Base-by-base conservation (phyloP, 2,797 vertebrate genomes). In the Gila robusta region DNA sequence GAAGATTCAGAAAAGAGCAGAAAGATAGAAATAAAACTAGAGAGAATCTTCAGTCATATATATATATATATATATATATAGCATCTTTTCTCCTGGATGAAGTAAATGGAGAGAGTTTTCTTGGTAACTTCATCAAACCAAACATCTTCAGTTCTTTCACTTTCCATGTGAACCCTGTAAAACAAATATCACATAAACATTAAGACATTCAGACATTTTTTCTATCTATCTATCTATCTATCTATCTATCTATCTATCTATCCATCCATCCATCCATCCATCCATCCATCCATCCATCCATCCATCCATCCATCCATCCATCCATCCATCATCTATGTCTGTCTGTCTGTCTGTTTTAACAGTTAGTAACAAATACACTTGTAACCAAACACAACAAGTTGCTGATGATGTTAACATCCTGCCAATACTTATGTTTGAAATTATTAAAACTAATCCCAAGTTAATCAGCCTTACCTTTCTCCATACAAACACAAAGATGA, bases 401-500 rank as follows among this genome's bases (percentile, higher is more conserved):
- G 12, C 28, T 76, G 23, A 35, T 35, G 49, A 35, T 32, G 9
- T 35, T 32, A 35, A 54, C 32, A 12, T n/a, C 19, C 26, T 56
- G 35, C 32, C 2, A 77, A 12, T 6, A 11, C 7, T 73, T 73
- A 26, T 28, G n/a, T 19, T 28, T 10, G 0, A 16, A 26, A 74
- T 59, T 9, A 41, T 52, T 82, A n/a, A 35, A 32, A 7, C 14
- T 47, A 39, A 66, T 71, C 17, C 44, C 2, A 21, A 19, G 4
- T 64, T 47, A 41, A n/a, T 8, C 21, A n/a, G 21, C 85, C 89
- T 49, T 79, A 96, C 94, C 94, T 91, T 89, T 89, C 81, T 94
- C 91, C 89, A 93, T 5, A 94, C 79, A 87, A 95, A 26, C 67
- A 92, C 23, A 6, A 66, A 5, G 6, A 95, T 87, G n/a, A 95